Evolutionary conservation across 1,140 invertebrate species (phyloP), one percentile per base, ranked within the genome.

Genomic region (Drosophila watanabei): DNA sequence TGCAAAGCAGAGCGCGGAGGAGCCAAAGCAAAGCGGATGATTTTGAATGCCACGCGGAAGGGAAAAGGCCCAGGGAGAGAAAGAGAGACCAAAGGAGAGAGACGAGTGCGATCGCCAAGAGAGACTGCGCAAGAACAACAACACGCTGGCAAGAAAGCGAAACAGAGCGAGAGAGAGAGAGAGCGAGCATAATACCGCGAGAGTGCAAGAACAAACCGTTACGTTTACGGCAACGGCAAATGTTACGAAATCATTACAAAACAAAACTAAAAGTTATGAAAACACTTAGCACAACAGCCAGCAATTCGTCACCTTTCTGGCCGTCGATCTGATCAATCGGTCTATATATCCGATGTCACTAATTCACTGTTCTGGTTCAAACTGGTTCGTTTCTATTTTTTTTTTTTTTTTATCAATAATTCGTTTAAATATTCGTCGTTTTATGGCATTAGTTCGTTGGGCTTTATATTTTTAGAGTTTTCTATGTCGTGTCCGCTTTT

Each of bases 201-300:
- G 62, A 43, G 24, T 39, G 33, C 33, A 65, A 58, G 68, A 82
- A 79, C 51, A 68, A 75, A 69, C 61, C 69, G 82, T 88, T 88
- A 73, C 80, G 84, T 79, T 87, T 78, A 82, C 79, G 84, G 57
- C 73, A 65, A 69, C 77, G 80, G 60, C 79, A 89, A 85, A 85
- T 85, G 85, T 89, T 89, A 89, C 88, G 85, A 89, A 89, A 89
- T 86, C 73, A 82, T 89, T 89, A 89, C 85, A 89, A 89, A 90
- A 89, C 85, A 72, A 79, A 75, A 75, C 68, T 52, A 80, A 69
- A 88, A 79, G 64, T 75, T 69, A 82, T 46, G 48, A 70, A 87
- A 78, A 75, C 28, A 63, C 49, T 69, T 54, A 56, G 39, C 54
- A 20, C 52, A 39, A 20, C 52, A 39, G 35, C 68, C 45, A 68